Conservation (phyloP, 2,797 vertebrate genomes). For the Margarornis squamiger region DNA sequence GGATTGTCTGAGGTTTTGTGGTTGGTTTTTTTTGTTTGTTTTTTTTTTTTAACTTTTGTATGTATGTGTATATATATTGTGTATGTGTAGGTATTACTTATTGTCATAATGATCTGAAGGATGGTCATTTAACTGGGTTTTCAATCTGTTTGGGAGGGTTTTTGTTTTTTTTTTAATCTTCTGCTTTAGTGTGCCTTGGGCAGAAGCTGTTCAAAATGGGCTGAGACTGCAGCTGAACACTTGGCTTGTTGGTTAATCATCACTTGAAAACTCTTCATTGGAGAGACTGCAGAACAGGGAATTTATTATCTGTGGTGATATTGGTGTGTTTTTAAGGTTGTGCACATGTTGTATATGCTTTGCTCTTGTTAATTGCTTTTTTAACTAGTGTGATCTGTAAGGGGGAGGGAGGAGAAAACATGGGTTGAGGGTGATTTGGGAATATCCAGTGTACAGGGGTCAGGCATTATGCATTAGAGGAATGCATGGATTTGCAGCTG, state of each 20-base stretch:
- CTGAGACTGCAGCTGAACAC: conserved; percentile 21
- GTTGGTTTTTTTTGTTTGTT: too few species aligned
- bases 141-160: not conserved
- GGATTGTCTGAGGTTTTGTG: not conserved
- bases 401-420: not conserved
- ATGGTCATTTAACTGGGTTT: conserved; percentile 26
- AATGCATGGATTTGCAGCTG: not conserved
- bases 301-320: not conserved
- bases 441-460: not conserved
- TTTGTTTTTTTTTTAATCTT: not conserved
- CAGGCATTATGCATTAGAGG: not conserved
- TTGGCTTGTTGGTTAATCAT: conserved; percentile 39
- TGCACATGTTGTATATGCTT: not conserved
- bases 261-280: conserved; percentile 29
- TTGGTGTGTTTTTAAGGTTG: not conserved
- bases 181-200: not conserved
- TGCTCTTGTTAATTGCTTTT: not conserved
- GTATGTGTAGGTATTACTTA: not conserved
- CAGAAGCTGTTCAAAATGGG: conserved; percentile 1
- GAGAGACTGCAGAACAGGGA: not conserved
- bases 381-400: not conserved
- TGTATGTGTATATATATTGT: not conserved
- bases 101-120: not conserved
- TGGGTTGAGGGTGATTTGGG: not conserved
- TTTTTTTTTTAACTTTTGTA: not conserved